These are phyloP conservation scores for Psephotus haematonotus DNA, from an alignment of 2,113 vertebrate species.

Conservation along the genomic window DNA sequence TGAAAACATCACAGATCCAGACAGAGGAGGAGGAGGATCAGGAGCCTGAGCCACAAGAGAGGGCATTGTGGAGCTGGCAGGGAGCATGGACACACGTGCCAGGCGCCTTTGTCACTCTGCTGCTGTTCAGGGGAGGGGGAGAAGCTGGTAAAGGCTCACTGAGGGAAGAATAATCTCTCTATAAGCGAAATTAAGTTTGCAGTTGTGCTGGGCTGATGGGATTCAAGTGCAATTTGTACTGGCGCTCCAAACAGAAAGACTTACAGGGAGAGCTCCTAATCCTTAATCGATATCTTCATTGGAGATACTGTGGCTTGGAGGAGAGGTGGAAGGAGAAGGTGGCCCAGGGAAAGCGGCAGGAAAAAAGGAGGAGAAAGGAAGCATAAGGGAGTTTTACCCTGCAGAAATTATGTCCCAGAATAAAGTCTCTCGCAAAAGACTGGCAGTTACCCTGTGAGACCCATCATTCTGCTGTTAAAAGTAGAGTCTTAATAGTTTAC, in stretches of 20 bases:
- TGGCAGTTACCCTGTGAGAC: background rate
- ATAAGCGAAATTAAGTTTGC: background rate
- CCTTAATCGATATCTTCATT: background rate
- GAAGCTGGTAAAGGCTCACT: background rate
- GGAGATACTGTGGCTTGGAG: background rate
- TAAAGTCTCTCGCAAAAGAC: background rate
- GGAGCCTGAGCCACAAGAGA: conserved; percentile 57
- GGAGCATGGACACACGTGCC: conserved; percentile 6
- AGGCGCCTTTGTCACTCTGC: conserved; percentile 67
- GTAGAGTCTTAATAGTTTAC: background rate
- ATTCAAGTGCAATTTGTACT: conserved; percentile 32
- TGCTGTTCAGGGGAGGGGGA: conserved; percentile 50
- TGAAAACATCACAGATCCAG: conserved; percentile 18
- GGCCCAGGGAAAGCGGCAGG: background rate
- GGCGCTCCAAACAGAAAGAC: conserved; percentile 18
- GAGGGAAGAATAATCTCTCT: conserved; percentile 44
- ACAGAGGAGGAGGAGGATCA: conserved; percentile 54
- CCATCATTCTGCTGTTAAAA: background rate
- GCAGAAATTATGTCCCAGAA: background rate
- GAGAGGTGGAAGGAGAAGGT: background rate
- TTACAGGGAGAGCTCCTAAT: background rate
- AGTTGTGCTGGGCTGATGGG: background rate
- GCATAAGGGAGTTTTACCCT: background rate
- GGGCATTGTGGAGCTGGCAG: conserved; percentile 66
- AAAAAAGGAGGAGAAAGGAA: background rate